Base-by-base conservation (phyloP, 1,140 invertebrate species). In the Calosoma granatense region DNA sequence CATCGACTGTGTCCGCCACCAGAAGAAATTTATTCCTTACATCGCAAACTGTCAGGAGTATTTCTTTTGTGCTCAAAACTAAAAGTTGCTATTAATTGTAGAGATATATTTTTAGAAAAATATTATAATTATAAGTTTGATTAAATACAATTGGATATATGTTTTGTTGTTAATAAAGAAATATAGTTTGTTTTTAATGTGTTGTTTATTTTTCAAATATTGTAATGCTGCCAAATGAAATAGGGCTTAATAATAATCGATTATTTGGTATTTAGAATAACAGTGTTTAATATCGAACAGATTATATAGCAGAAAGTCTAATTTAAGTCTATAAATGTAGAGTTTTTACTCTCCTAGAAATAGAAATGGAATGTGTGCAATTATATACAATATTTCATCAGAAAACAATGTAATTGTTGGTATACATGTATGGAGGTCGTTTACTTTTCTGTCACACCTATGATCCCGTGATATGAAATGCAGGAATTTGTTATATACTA, bases 21-120 rank as follows among this genome's bases (percentile, higher is more conserved):
- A 0, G 95, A 98, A 74, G 96, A 99, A 77, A 94, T 96, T 60
- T 99, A 99, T 74, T 98, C 96, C 0, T 76, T 99, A 1, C 97
- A 99, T 71, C 79, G 97, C 56, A 99, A 99, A 79, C 80, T 99
- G 57, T 97, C 97, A 0, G 97, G 97, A 0, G 85, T 97, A 2
- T 99, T 98, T 76, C 74, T 99, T 22, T 74, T 99, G 0, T 98
- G 94, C 69, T 80, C 92, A 0, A 97, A 97, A 71, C 75, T 99
- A 6, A 83, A 88, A 67, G 85, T 92, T 1, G 82, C 83, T 65
- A 83, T 99, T 58, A 82, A 89, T 60, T 98, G 95, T 72, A 81
- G 87, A 30, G 78, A 82, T 51, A 82, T 97, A 71, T 98, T 98
- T 75, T 80, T 88, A 19, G 81, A 92, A 15, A 82, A 94, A 52